phyloP scores from a whole-genome alignment of 2,888 invertebrate genomes.

The Pammene aurita region DNA sequence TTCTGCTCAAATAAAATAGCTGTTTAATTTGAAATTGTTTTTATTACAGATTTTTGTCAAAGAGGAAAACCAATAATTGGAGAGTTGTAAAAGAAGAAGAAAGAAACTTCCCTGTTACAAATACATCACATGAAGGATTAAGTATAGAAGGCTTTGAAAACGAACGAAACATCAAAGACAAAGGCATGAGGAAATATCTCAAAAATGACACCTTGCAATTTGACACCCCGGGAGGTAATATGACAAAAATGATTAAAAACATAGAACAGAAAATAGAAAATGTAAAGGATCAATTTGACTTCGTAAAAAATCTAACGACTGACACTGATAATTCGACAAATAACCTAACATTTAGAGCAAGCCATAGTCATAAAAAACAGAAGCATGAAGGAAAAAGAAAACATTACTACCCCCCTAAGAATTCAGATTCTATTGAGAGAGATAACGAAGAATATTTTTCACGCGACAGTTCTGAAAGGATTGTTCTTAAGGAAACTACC shows the following conservation, averaged over 20 bases:
- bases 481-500: background rate
- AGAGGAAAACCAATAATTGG: too few species aligned
- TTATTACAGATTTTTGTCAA: background rate
- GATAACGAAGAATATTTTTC: conserved; percentile 4
- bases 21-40: too few species aligned
- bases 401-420: background rate
- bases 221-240: background rate
- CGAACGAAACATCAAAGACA: background rate
- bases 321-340: background rate
- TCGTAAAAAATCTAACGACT: background rate
- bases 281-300: conserved; percentile 2
- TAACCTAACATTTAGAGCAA: background rate
- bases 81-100: background rate
- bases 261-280: conserved; percentile 24
- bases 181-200: conserved; percentile 1
- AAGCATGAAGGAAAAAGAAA: background rate
- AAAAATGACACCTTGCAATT: too few species aligned
- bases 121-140: conserved; percentile 32
- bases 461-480: background rate
- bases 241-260: conserved; percentile 7
- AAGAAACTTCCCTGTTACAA: too few species aligned
- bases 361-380: background rate
- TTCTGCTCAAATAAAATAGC: too few species aligned
- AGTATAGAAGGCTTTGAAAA: conserved; percentile 30
- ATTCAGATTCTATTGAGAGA: conserved; percentile 15